Percentiles rank a stretch among this genome's conserved stretches.
phyloP scores from a whole-genome alignment of 2,888 invertebrate species.

The Creontiades dilutus region DNA sequence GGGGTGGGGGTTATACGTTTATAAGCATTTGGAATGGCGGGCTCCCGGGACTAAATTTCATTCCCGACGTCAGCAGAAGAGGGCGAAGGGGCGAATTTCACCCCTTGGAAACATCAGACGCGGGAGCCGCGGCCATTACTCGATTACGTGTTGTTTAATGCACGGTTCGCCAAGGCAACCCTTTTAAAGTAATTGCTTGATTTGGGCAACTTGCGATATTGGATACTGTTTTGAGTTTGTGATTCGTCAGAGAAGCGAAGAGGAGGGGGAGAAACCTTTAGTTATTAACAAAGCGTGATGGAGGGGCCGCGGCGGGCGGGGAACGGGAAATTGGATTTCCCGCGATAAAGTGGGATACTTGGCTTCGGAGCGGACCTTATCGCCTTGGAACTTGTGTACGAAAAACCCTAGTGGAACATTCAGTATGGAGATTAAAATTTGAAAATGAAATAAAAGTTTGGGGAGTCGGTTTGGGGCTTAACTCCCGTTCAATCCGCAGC shows the following conservation, averaged over 20 bases:
- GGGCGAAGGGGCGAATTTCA: conserved; percentile 21
- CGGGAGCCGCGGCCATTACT: conserved; percentile 66
- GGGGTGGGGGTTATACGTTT: not conserved
- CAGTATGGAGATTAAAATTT: not conserved
- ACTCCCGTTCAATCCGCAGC: too few species aligned
- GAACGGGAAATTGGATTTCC: conserved; percentile 45
- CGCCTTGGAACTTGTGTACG: not conserved
- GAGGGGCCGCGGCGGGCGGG: not conserved
- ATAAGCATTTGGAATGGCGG: conserved; percentile 17
- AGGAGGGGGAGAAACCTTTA: conserved; percentile 15
- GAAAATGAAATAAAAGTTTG: not conserved
- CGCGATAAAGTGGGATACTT: conserved; percentile 44
- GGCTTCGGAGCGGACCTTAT: conserved; percentile 45
- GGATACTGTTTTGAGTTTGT: conserved; percentile 70
- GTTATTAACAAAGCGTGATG: conserved; percentile 48
- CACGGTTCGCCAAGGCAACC: conserved; percentile 62
- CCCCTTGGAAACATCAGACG: conserved; percentile 39
- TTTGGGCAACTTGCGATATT: conserved; percentile 71
- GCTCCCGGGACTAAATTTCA: conserved; percentile 47
- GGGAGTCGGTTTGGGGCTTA: too few species aligned
- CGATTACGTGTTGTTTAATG: conserved; percentile 73
- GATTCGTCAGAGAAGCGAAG: conserved; percentile 58
- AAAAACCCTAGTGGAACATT: not conserved
- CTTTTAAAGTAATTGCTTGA: conserved; percentile 72
- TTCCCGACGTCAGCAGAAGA: conserved; percentile 48